Percentiles rank a stretch among this genome's conserved stretches.
phyloP scores from a whole-genome alignment of 2,888 invertebrate genomes.

The Hymenopus coronatus region DNA sequence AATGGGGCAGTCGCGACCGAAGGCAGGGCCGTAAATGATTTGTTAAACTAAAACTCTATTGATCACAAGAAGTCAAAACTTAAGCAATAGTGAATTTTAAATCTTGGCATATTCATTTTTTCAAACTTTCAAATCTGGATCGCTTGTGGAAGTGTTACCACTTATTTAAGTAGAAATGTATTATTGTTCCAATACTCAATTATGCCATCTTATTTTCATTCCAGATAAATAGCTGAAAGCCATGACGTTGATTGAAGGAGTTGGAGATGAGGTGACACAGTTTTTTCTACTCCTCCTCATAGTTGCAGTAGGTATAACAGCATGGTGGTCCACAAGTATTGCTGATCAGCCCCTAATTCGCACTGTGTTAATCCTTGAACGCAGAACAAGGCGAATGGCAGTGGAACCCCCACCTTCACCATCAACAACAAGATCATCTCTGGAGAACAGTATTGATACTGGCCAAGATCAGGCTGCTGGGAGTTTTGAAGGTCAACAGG shows the following conservation, averaged over 20 bases:
- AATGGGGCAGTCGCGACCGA: no score
- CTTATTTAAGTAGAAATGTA: no score
- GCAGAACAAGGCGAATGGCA: conserved; percentile 46
- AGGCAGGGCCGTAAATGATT: no score
- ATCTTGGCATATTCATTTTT: no score
- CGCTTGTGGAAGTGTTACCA: no score
- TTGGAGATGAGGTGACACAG: conserved; percentile 80
- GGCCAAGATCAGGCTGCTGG: conserved; percentile 38
- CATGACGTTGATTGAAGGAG: conserved; percentile 76
- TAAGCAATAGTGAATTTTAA: no score
- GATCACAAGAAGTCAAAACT: no score
- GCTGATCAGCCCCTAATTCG: conserved; percentile 64
- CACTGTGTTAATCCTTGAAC: conserved; percentile 65
- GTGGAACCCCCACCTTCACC: conserved; percentile 26
- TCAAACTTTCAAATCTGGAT: no score
- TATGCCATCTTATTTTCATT: conserved; percentile 24
- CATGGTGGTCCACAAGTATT: conserved; percentile 79
- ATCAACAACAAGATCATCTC: conserved; percentile 19
- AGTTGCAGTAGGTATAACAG: conserved; percentile 58
- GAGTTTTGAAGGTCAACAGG: conserved; percentile 42
- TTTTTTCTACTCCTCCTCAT: conserved; percentile 62
- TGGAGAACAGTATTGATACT: conserved; percentile 40
- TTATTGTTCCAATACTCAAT: background rate
- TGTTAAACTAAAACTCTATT: no score
- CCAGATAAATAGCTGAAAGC: conserved; percentile 38